Evolutionary conservation across 2,888 invertebrate genomes (phyloP), one percentile per base, ranked within the genome.

Genomic region (Phaonia tiefii): DNA sequence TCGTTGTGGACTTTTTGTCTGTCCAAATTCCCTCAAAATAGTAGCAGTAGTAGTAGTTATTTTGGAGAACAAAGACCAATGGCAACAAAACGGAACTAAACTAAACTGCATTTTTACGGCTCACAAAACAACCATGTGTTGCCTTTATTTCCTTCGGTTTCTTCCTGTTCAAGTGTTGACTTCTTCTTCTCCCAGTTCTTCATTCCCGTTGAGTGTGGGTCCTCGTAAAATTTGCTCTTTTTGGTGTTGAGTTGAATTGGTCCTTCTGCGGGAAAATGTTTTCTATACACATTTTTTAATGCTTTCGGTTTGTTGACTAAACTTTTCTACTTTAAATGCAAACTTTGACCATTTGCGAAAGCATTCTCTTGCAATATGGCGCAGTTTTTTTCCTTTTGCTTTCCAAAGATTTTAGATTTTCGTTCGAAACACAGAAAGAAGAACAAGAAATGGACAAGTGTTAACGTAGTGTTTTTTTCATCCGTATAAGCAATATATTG

Each of bases 241-340:
- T 8, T 67, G 4, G 37, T 39, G 17, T 46, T 26, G 2, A 20
- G 8, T 7, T 22, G 25, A 31, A 31, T 31, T 31, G 31, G 31
- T 31, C 31, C 25, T 11, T 10, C 54, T 7, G 10, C 54, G 20
- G 15, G 65, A 54, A 25, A 3, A 13, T 54, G 54, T 54, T 22
- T 54, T 54, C 54, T 54, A 54, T 54, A 54, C 44, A 44, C 54
- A 54, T 54, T 54, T 54, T 54, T 54, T 71, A 77, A 78, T 81
- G 78, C 75, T 63, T 72, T 72, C 75, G 75, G 78, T 71, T 78
- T 75, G 81, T 81, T 78, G 78, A 69, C 71, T 75, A 78, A 80
- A 81, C 78, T 81, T 81, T 81, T 81, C 78, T 65, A 81, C 81
- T 78, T 81, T 67, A 78, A 81, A 78, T 81, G 71, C 54, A 81